These are phyloP conservation scores for Dasypogon diadema DNA, from an alignment of 2,888 invertebrate species.

Conservation along the genomic window DNA sequence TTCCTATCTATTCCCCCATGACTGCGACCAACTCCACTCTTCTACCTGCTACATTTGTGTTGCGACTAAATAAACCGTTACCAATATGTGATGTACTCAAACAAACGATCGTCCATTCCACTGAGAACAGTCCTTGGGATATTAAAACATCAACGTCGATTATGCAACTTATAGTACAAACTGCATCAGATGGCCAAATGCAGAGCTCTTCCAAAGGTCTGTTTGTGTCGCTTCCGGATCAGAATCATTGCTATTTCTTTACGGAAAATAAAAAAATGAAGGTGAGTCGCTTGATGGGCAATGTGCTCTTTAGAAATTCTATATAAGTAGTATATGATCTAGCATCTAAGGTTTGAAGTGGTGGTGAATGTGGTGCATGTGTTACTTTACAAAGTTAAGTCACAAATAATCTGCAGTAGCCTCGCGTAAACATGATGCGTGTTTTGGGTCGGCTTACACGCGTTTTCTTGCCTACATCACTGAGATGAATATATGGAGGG, in stretches of 20 bases:
- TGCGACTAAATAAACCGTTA: conserved; percentile 83
- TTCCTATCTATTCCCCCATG: conserved; percentile 84
- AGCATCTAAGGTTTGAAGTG: too few species aligned
- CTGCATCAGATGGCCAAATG: conserved; percentile 80
- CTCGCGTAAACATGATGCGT: too few species aligned
- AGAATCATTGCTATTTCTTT: conserved; percentile 93
- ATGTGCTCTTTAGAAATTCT: too few species aligned
- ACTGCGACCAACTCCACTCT: conserved; percentile 88
- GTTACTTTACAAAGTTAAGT: too few species aligned
- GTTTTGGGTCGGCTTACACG: too few species aligned
- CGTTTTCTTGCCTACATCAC: too few species aligned
- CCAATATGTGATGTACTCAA: conserved; percentile 86
- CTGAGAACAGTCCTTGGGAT: conserved; percentile 60
- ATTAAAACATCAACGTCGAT: conserved; percentile 57
- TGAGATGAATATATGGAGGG: too few species aligned
- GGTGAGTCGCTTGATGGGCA: too few species aligned
- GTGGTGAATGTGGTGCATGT: too few species aligned
- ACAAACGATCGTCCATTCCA: conserved; percentile 68
- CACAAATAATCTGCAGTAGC: too few species aligned
- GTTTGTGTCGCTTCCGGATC: conserved; percentile 91
- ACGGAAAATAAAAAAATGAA: conserved; percentile 83
- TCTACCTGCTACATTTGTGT: conserved; percentile 90
- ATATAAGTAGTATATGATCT: too few species aligned
- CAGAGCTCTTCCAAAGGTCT: conserved; percentile 83
- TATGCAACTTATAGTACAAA: conserved; percentile 80